Percentiles rank a stretch among this genome's conserved stretches.
Evolutionary conservation across 64 coral and sea anemone genomes (phyloP).

Genomic region (Trachythela sp.): DNA sequence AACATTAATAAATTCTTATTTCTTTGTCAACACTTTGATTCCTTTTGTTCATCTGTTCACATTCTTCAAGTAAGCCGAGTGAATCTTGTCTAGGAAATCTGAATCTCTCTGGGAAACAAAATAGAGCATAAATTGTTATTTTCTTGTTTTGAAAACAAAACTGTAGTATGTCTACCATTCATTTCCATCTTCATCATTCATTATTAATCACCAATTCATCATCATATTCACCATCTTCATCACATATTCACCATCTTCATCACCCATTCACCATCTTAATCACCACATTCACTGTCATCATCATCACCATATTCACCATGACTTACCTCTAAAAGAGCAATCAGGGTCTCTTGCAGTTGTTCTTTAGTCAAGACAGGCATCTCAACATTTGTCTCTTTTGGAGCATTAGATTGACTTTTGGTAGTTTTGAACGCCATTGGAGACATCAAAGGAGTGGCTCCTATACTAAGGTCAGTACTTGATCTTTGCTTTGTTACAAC

Average conservation of each 20-base stretch:
- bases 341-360: slow-evolving; percentile 32
- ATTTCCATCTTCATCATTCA: not conserved
- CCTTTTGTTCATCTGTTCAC: not conserved
- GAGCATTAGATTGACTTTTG: slow-evolving; percentile 23
- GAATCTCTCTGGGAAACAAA: slow-evolving; percentile 58
- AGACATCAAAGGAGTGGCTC: slow-evolving; percentile 50
- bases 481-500: slow-evolving; percentile 10
- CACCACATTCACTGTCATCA: not conserved
- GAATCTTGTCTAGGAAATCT: slow-evolving; percentile 61
- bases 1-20: not conserved
- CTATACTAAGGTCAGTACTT: not conserved
- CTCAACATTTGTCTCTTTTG: slow-evolving; percentile 6
- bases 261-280: not conserved
- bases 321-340: slow-evolving; percentile 55
- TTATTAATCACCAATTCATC: not conserved
- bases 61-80: slow-evolving; percentile 65
- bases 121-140: not conserved
- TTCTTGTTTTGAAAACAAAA: not conserved
- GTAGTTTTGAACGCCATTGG: slow-evolving; percentile 59
- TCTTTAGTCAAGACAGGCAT: slow-evolving; percentile 51
- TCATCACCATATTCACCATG: not conserved
- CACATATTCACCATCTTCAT: not conserved
- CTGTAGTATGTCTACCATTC: not conserved
- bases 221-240: not conserved
- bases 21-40: not conserved